Evolutionary conservation across 2,113 vertebrate genomes (phyloP), one percentile per base, ranked within the genome.

Genomic region (Corythoichthys intestinalis): DNA sequence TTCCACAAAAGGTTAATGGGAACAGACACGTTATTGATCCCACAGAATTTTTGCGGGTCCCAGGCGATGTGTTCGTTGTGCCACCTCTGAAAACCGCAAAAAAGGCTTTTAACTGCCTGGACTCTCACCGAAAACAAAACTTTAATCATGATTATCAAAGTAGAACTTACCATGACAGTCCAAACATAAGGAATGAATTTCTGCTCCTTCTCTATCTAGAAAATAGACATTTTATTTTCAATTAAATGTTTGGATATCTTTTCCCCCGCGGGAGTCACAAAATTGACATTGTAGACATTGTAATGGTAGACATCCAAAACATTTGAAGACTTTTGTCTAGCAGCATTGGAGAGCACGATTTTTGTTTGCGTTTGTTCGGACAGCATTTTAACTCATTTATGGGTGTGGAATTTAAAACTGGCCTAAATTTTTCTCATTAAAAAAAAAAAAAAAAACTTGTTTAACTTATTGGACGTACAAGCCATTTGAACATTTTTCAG

Each of bases 61-160:
- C 89, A 90, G 62, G 77, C 83, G 48, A 90, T 88, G 49, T 72
- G 72, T 8, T 90, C 82, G 48, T 87, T 88, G n/a, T 68, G n/a
- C 85, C 87, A 90, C 3, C 46, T 70, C 86, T 89, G 2, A 34
- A 46, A 44, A 28, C 4, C 9, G 12, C 1, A n/a, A 47, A 47
- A 46, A 62, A 28, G 6, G 1, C 14, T 38, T 39, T 60, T 9
- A 60, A 34, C 6, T 11, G 8, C 11, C 46, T 10, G 46, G 6
- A 7, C 46, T 47, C 11, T 1, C 20, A 28, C 50, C n/a, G 7
- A 53, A 4, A 53, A 52, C 11, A 52, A 53, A 52, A 52, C 17
- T n/a, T n/a, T 47, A 3, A 48, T 52, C 50, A 8, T 39, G 6
- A 28, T 20, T 0, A 34, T 44, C 13, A 11, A 17, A 53, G 44